phyloP scores from a whole-genome alignment of 2,113 vertebrate species.

The Peromyscus leucopus region DNA sequence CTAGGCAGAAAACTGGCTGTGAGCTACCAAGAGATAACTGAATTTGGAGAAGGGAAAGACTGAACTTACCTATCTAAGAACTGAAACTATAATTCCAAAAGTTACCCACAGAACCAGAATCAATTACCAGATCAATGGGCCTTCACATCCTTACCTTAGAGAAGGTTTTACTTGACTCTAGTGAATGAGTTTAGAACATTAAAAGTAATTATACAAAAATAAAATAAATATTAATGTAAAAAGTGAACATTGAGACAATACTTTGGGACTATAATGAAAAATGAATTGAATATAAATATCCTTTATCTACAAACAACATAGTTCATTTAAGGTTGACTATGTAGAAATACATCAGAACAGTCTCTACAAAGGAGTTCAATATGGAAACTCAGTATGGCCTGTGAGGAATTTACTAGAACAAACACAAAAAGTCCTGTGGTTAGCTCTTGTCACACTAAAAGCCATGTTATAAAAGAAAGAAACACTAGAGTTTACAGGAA shows the following conservation, averaged over 20 bases:
- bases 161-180: neutral
- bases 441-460: neutral
- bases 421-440: neutral
- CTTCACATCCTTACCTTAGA: neutral
- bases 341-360: neutral
- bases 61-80: neutral
- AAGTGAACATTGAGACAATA: neutral
- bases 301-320: neutral
- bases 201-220: neutral
- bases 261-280: neutral
- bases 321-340: neutral
- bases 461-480: neutral
- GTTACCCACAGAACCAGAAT: neutral
- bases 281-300: neutral
- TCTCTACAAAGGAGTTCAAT: neutral
- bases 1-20: accelerated
- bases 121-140: neutral
- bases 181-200: neutral
- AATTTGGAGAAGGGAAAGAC: neutral
- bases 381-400: neutral
- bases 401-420: neutral
- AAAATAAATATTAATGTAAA: neutral
- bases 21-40: neutral
- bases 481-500: neutral
- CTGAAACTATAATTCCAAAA: neutral